A percentile compares a stretch with the other conserved stretches of the same genome.
phyloP scores from a whole-genome alignment of 2,113 vertebrate species.

The Antechinus stuartii region DNA sequence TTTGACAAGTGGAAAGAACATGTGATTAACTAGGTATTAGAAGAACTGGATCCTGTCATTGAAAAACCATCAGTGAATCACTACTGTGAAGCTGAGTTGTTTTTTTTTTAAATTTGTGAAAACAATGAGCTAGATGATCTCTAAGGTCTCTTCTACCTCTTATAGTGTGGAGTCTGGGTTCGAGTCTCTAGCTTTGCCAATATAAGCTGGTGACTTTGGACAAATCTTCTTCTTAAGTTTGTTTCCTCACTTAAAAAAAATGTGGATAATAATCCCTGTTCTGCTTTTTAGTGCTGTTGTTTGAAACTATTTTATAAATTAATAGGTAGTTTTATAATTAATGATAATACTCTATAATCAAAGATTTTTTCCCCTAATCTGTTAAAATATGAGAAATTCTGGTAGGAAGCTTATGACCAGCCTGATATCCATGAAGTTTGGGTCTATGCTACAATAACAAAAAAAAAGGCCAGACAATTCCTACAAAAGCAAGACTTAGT shows the following conservation, averaged over 20 bases:
- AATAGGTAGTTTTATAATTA: neutral
- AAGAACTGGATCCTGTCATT: neutral
- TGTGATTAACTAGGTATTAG: neutral
- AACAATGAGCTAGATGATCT: neutral
- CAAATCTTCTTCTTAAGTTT: neutral
- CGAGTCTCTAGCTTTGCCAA: neutral
- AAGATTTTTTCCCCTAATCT: neutral
- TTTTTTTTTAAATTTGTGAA: neutral
- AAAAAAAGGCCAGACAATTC: neutral
- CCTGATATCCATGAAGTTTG: neutral
- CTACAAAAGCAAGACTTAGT: neutral
- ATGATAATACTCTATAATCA: neutral
- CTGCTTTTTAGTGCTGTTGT: neutral
- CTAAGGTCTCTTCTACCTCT: neutral
- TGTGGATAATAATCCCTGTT: neutral
- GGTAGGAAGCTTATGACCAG: neutral
- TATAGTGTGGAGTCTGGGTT: neutral
- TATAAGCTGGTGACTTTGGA: neutral
- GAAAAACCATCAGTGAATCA: neutral
- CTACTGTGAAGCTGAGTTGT: neutral
- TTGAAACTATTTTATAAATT: neutral
- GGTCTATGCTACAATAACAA: neutral
- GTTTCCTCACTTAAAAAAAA: neutral
- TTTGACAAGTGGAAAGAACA: neutral
- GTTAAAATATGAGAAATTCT: neutral